Percentiles rank a stretch among this genome's conserved stretches.
These are phyloP conservation scores for Ivindomyrus marchei DNA, from an alignment of 2,113 vertebrate species.

Conservation along the genomic window DNA sequence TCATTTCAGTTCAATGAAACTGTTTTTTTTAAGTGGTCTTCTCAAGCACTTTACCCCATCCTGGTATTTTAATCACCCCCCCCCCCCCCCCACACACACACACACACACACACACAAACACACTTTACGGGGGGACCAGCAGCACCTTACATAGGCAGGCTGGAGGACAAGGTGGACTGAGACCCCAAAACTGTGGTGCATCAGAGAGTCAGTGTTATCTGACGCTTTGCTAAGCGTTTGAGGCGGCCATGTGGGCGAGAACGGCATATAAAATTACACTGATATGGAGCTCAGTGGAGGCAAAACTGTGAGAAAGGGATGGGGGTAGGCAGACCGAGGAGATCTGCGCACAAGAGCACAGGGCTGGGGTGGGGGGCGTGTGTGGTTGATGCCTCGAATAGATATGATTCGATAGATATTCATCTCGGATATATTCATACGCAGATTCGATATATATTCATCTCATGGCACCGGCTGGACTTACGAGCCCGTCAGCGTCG, in stretches of 20 bases:
- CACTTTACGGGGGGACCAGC: not conserved
- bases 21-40: not conserved
- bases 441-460: not conserved
- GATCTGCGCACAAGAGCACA: not conserved
- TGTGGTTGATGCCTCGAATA: not conserved
- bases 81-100: not conserved
- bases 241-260: not conserved
- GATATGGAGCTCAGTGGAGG: not conserved
- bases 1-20: not conserved
- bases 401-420: not conserved
- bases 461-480: not conserved
- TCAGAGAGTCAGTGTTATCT: not conserved
- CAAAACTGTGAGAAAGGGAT: not conserved
- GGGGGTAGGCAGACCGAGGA: not conserved
- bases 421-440: not conserved
- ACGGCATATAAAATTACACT: not conserved
- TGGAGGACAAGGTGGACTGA: not conserved
- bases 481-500: not conserved
- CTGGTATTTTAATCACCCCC: not conserved
- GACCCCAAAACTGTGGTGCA: not conserved
- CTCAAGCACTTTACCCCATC: not conserved
- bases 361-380: not conserved
- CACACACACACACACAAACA: not conserved
- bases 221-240: not conserved
- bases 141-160: not conserved